Evolutionary conservation across 2,888 invertebrate genomes (phyloP), one percentile per base, ranked within the genome.

Genomic region (Oscheius sp.): DNA sequence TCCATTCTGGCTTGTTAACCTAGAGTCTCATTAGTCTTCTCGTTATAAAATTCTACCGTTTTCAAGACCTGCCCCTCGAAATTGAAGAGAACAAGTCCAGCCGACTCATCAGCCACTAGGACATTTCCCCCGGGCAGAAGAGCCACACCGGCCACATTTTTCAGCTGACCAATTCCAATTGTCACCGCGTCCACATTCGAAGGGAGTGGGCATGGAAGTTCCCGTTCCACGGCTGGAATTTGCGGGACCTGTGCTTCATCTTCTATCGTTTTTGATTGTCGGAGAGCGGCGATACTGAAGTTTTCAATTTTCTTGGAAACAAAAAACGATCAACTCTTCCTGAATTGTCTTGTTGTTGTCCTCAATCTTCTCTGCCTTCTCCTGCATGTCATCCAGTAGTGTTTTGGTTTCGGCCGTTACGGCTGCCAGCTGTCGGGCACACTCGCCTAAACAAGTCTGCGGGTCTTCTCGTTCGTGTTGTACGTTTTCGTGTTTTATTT

Each of bases 121-220:
- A 84, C 78, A 3, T 71, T 62, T 13, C 79, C 79, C 33, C 74
- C 77, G 10, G 79, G 76, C 42, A 82, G 77, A 1, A 84, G 77
- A 11, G 81, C 70, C 0, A 78, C 77, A 13, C 79, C 82, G 1
- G 82, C 73, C 65, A 79, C 76, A n/a, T 74, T 72, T n/a, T 82
- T 72, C 3, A 79, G 66, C 35, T 76, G 53, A 29, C 81, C 81
- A 2, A 75, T 76, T 2, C 78, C 79, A 21, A 82, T 77, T 29
- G 76, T 50, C 13, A 82, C 82, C 7, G 82, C 79, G 70, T 82
- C 82, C 9, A 82, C 82, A 68, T 81, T 81, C 53, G 71, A 53
- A 11, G 81, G 78, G 32, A 81, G 70, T 0, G 79, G 78, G 73
- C 35, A 77, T 60, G 58, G 53, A 5, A 63, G 37, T 42, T 66